phyloP scores from a whole-genome alignment of 2,113 vertebrate species.

The Thalassarche chlororhynchos region DNA sequence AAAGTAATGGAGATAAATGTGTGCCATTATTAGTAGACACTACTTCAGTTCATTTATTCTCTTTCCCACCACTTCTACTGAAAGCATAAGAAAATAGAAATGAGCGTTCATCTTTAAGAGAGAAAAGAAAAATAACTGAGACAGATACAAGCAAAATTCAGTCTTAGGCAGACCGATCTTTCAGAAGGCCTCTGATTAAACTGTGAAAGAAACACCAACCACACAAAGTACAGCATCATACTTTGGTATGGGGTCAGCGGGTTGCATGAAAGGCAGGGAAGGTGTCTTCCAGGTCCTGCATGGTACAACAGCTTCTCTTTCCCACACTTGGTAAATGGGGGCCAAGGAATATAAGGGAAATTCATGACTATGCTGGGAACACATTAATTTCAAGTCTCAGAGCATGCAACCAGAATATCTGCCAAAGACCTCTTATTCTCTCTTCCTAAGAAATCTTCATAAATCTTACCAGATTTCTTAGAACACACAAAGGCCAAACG shows the following conservation, averaged over 20 bases:
- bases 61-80: neutral
- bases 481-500: neutral
- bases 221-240: neutral
- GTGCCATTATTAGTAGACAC: neutral
- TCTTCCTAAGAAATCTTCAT: neutral
- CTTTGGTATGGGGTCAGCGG: no score
- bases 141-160: neutral
- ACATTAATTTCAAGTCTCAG: neutral
- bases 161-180: neutral
- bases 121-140: neutral
- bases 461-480: neutral
- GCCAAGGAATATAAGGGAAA: neutral
- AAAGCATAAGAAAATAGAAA: neutral
- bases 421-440: neutral
- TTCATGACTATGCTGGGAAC: neutral
- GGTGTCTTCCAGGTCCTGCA: fast-evolving
- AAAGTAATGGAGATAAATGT: neutral
- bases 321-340: neutral
- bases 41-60: neutral
- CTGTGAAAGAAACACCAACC: neutral
- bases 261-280: fast-evolving
- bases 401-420: neutral
- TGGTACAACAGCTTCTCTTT: neutral
- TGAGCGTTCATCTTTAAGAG: neutral
- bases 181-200: neutral